Evolutionary conservation across 2,888 invertebrate genomes (phyloP).

Genomic region (Lasioglossum vierecki): DNA sequence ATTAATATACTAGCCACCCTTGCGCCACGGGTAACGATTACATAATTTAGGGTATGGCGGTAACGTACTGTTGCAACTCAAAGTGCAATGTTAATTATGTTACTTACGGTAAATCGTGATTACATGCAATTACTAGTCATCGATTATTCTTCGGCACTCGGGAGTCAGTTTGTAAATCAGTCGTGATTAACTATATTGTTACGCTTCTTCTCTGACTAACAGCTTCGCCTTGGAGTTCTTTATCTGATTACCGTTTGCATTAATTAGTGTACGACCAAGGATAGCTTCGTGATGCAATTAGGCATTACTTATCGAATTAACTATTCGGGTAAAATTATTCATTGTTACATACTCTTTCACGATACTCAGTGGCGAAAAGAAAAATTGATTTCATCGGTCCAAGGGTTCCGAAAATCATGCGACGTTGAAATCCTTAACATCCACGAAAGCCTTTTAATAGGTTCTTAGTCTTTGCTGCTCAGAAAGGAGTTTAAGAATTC

Average conservation of each 20-base stretch:
- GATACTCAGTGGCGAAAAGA: neutral
- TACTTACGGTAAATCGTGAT: conserved; percentile 8
- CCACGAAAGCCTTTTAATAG: too few species aligned
- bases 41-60: neutral
- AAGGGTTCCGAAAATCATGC: neutral
- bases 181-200: neutral
- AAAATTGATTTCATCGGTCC: neutral
- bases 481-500: too few species aligned
- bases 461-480: too few species aligned
- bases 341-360: neutral
- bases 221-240: neutral
- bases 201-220: neutral
- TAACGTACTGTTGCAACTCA: neutral
- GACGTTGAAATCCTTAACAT: neutral
- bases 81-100: neutral
- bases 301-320: neutral
- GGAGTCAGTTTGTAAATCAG: neutral
- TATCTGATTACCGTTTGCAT: neutral
- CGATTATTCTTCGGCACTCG: conserved; percentile 33
- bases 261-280: neutral
- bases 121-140: conserved; percentile 15
- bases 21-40: neutral
- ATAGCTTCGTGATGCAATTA: neutral
- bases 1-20: neutral
- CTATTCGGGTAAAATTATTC: neutral